Conservation (phyloP, 2,797 vertebrate genomes). For the Gorsachius magnificus region DNA sequence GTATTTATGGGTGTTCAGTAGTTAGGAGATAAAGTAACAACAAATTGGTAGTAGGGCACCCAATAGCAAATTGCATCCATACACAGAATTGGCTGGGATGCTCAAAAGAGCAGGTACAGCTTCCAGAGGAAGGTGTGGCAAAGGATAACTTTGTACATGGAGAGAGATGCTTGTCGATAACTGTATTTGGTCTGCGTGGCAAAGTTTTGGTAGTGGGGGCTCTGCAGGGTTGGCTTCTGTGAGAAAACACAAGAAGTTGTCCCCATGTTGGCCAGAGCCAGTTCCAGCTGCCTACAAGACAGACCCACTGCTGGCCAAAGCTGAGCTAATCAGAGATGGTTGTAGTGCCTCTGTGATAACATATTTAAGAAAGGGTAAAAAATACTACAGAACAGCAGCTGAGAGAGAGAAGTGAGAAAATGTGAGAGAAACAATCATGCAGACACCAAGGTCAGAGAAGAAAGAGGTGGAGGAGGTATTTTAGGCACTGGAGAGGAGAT, state of each 20-base stretch:
- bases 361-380: neutral
- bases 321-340: neutral
- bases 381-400: neutral
- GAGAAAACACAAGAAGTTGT: neutral
- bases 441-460: neutral
- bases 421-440: neutral
- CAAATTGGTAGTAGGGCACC: neutral
- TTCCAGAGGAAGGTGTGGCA: neutral
- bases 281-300: neutral
- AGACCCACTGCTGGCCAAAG: neutral
- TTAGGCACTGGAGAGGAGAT: neutral
- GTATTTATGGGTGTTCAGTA: neutral
- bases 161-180: neutral
- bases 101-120: neutral
- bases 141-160: neutral
- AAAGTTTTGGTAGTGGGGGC: neutral
- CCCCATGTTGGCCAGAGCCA: neutral
- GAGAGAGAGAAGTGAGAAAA: neutral
- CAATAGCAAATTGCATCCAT: neutral
- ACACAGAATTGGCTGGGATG: neutral
- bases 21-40: neutral
- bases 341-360: neutral
- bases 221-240: neutral
- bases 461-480: neutral
- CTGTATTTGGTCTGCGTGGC: neutral